These are phyloP conservation scores for Scophthalmus maximus DNA, from an alignment of 2,113 vertebrate genomes.

Conservation along the genomic window DNA sequence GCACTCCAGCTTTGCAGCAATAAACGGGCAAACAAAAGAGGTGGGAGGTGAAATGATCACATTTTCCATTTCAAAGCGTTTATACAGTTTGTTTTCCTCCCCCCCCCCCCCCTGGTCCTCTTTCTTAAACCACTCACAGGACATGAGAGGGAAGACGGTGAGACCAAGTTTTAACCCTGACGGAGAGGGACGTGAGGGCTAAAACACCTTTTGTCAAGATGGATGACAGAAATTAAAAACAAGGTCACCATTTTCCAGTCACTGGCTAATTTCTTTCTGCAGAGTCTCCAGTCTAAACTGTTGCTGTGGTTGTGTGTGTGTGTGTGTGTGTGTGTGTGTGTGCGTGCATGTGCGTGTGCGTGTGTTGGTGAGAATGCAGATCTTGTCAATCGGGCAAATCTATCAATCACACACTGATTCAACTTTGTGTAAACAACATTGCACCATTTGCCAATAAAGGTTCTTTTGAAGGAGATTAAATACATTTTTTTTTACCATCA, in stretches of 20 bases:
- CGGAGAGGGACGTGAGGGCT: conserved; percentile 8
- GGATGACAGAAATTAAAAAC: conserved; percentile 52
- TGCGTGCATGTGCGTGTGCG: background rate
- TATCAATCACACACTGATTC: conserved; percentile 27
- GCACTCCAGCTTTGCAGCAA: conserved; percentile 88
- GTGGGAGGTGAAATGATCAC: conserved; percentile 84
- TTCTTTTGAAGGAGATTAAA: conserved; percentile 2
- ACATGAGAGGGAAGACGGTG: conserved; percentile 54
- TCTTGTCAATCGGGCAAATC: conserved; percentile 37
- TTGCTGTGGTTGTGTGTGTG: conserved; percentile 22
- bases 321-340: background rate
- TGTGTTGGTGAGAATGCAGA: background rate
- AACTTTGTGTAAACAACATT: conserved; percentile 31
- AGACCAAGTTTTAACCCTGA: conserved; percentile 53
- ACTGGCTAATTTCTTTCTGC: conserved; percentile 20
- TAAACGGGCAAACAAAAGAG: conserved; percentile 95
- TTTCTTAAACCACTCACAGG: conserved; percentile 57
- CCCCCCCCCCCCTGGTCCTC: conserved; percentile 41
- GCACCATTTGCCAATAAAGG: conserved; percentile 1
- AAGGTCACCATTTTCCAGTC: conserved; percentile 50
- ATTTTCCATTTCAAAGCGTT: conserved; percentile 83
- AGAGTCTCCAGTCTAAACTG: conserved; percentile 35
- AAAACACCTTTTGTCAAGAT: conserved; percentile 50
- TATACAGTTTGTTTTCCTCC: conserved; percentile 64
- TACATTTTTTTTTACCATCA: conserved; percentile 1